These are phyloP conservation scores for Platanista minor DNA, from an alignment of 2,113 vertebrate genomes.

Conservation along the genomic window DNA sequence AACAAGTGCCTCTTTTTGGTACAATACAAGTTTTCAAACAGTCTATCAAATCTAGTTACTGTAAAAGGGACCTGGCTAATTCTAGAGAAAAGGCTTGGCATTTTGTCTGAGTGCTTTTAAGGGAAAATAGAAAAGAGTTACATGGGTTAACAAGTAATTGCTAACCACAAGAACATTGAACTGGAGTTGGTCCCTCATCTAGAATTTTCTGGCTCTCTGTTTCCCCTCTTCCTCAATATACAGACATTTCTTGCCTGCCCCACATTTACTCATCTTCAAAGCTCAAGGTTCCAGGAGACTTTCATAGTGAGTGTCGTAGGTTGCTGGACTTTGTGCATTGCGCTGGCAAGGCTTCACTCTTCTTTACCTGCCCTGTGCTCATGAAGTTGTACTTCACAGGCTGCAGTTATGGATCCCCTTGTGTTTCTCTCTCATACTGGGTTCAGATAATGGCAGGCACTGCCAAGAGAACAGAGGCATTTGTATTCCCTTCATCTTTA, in stretches of 20 bases:
- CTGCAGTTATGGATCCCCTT: neutral
- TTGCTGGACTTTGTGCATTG: neutral
- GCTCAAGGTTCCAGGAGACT: neutral
- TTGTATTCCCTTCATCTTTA: neutral
- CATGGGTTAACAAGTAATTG: neutral
- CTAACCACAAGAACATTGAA: neutral
- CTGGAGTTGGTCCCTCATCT: neutral
- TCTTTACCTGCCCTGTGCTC: neutral
- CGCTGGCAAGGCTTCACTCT: neutral
- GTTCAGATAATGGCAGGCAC: neutral
- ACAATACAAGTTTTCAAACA: neutral
- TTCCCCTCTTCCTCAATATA: neutral
- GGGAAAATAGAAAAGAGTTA: neutral
- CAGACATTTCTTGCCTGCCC: neutral
- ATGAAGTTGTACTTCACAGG: neutral
- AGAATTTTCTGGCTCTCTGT: neutral
- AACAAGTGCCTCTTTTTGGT: neutral
- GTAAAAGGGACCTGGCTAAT: neutral
- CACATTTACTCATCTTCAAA: neutral
- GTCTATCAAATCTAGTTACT: neutral
- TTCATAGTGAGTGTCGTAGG: neutral
- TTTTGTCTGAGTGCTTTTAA: neutral
- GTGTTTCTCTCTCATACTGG: neutral
- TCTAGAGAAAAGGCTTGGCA: neutral
- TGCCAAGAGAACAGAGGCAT: neutral